These are phyloP conservation scores for Drosophila lacicola DNA, from an alignment of 2,888 invertebrate genomes.

Conservation along the genomic window DNA sequence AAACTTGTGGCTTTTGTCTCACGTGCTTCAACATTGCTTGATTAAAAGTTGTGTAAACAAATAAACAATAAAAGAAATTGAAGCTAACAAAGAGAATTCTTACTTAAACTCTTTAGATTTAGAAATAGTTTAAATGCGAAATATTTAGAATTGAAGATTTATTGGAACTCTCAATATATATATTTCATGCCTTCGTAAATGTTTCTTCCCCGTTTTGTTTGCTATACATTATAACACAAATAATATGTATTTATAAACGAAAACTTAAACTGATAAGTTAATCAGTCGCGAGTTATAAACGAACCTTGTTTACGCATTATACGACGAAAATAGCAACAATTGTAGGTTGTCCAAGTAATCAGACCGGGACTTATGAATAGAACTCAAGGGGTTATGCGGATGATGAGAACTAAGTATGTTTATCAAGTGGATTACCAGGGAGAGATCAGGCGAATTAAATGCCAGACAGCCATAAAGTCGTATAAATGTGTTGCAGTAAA, in stretches of 20 bases:
- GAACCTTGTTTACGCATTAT: conserved; percentile 10
- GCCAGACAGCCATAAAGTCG: conserved; percentile 7
- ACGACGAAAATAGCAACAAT: not conserved
- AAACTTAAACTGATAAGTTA: not conserved
- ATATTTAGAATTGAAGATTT: not conserved
- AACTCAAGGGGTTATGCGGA: not conserved
- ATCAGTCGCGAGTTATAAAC: conserved; percentile 1
- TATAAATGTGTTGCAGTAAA: conserved; percentile 5
- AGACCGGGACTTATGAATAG: not conserved
- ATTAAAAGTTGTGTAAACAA: conserved; percentile 19
- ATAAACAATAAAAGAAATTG: conserved; percentile 1
- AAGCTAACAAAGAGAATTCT: not conserved
- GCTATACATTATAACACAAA: too few species aligned
- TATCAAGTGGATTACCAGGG: not conserved
- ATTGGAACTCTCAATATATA: not conserved
- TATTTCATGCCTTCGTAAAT: too few species aligned
- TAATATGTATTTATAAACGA: not conserved
- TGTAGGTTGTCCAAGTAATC: conserved; percentile 19
- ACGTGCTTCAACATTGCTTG: conserved; percentile 28
- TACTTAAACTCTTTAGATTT: too few species aligned
- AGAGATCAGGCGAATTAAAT: conserved; percentile 4
- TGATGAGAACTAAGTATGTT: not conserved
- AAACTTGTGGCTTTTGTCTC: conserved; percentile 12
- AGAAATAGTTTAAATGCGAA: not conserved
- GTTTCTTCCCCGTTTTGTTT: too few species aligned